Conservation (phyloP, 2,888 invertebrate species). For the Lumbricus terrestris region DNA sequence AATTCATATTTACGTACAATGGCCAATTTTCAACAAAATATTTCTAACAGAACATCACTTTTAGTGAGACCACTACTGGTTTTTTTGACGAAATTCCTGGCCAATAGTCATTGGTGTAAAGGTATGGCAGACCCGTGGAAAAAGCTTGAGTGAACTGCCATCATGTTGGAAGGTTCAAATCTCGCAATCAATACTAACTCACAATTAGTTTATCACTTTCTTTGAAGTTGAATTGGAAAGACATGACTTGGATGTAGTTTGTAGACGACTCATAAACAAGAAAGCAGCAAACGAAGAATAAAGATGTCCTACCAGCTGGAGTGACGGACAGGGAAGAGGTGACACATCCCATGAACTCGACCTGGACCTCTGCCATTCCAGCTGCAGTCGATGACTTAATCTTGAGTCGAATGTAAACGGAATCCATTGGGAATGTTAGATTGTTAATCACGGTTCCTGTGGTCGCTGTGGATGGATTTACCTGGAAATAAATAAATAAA, state of each 20-base stretch:
- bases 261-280: not conserved
- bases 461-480: not conserved
- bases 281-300: not conserved
- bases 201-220: not conserved
- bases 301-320: not conserved
- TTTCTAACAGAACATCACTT: no score
- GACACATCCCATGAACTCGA: constrained; percentile 47
- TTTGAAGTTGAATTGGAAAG: not conserved
- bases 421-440: not conserved
- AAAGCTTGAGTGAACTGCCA: not conserved
- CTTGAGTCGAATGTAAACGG: constrained; percentile 7
- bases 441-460: not conserved
- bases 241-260: no score
- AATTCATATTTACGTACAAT: no score
- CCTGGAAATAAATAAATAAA: not conserved
- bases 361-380: constrained; percentile 15
- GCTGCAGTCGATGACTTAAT: not conserved
- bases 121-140: not conserved
- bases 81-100: no score
- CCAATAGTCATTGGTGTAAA: not conserved
- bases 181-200: not conserved
- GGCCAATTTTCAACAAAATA: no score
- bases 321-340: constrained; percentile 35
- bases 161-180: not conserved
- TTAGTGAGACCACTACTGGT: no score